Conservation (phyloP, 2,113 vertebrate genomes). For the Sceloporus tristichus region DNA sequence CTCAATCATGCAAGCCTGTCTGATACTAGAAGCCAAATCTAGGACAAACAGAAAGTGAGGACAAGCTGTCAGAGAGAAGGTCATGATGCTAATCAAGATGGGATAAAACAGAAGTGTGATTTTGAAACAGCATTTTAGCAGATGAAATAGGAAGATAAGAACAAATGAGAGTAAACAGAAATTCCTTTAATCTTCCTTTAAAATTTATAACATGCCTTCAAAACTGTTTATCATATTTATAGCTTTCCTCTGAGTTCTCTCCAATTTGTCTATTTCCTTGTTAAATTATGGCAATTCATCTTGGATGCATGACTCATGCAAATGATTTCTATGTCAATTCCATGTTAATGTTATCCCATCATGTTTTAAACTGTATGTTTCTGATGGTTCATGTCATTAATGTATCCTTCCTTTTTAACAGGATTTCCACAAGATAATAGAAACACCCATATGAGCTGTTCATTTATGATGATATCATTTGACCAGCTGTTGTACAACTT, state of each 20-base stretch:
- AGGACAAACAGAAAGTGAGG: background rate
- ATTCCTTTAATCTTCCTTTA: conserved; percentile 12
- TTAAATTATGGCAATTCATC: conserved; percentile 1
- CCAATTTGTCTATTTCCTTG: conserved; percentile 1
- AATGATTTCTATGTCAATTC: conserved; percentile 1
- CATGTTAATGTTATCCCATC: background rate
- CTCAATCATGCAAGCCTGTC: background rate
- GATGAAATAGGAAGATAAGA: background rate
- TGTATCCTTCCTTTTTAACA: background rate
- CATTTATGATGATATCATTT: background rate
- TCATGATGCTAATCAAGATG: background rate
- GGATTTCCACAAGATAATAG: background rate
- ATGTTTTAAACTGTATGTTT: background rate
- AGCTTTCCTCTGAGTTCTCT: conserved; percentile 12
- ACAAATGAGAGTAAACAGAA: background rate
- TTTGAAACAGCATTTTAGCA: background rate
- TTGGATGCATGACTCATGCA: background rate
- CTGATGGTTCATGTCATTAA: background rate
- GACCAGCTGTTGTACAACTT: background rate
- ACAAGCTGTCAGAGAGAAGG: background rate
- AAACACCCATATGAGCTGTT: background rate
- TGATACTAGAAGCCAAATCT: background rate
- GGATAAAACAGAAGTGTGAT: background rate
- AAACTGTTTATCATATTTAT: conserved; percentile 28
- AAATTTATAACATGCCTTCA: conserved; percentile 22